Base-by-base conservation (phyloP, 2,888 invertebrate species). In the Cosmia pyralina region DNA sequence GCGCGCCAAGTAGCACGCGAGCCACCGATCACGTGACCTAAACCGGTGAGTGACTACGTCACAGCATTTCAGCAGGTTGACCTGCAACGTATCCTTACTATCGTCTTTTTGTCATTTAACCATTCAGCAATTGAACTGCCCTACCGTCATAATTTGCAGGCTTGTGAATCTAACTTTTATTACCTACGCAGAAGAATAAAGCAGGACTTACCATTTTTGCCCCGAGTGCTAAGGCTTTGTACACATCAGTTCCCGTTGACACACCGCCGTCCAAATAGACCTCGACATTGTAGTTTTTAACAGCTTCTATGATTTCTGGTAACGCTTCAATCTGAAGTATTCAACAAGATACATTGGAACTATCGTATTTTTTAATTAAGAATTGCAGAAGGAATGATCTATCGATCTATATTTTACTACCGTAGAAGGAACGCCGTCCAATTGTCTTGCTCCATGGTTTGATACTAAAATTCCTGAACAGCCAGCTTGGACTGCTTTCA, bases 361-460 rank as follows among this genome's bases (percentile, higher is more conserved):
- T 0, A 38, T 53, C 0, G 34, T 38, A 64, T 17, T 52, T 52
- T 38, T 38, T 0, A n/a, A 15, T 28, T 3, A 34, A 15, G 6
- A 64, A 38, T 38, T 17, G n/a, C n/a, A n/a, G 1, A 17, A 53
- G 6, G 22, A 13, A 38, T 17, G n/a, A n/a, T n/a, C 17, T n/a
- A 17, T 52, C n/a, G 63, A 53, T 44, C 5, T 53, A 28, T 60
- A 17, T 28, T 53, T n/a, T 62, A 48, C 92, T 96, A 98, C 98
- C 72, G 98, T 97, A 17, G 99, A 97, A 19, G 98, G 98, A 15
- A 98, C 97, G n/a, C 97, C 97, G 90, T 99, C 99, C 52, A 99
- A 94, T 94, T 99, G 99, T 77, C 99, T 96, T 0, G 98, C 99
- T 2, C 99, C 99, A 92, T 99, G 99, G 93, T 99, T 99, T 0